phyloP scores from a whole-genome alignment of 2,888 invertebrate species.

The Sisyra terminalis region DNA sequence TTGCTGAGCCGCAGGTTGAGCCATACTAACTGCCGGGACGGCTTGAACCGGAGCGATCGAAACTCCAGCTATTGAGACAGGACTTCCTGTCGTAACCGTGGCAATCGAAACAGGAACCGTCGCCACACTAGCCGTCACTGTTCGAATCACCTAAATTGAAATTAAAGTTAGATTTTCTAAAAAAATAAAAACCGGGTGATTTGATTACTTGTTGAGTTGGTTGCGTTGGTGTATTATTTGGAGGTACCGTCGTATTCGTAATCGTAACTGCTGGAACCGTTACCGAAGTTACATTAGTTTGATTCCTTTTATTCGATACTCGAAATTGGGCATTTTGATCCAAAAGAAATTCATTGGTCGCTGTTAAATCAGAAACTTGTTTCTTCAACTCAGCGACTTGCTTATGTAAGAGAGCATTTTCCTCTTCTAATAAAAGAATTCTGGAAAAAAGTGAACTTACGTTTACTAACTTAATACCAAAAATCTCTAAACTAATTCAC shows the following conservation, averaged over 20 bases:
- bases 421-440: constrained; percentile 41
- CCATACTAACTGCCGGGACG: constrained; percentile 41
- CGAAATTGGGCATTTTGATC: constrained; percentile 61
- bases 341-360: constrained; percentile 61
- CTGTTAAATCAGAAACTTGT: constrained; percentile 50
- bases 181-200: background rate
- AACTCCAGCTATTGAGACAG: constrained; percentile 37
- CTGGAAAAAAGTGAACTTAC: too few species aligned
- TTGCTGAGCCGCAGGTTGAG: constrained; percentile 30
- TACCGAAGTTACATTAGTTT: constrained; percentile 33
- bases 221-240: constrained; percentile 29
- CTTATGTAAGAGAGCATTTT: constrained; percentile 46
- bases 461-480: background rate
- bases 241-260: constrained; percentile 34
- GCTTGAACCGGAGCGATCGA: constrained; percentile 36
- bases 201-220: constrained; percentile 25
- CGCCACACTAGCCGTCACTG: constrained; percentile 39
- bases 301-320: constrained; percentile 36
- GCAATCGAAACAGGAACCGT: constrained; percentile 43
- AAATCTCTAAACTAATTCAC: too few species aligned
- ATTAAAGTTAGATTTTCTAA: background rate
- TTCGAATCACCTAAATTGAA: constrained; percentile 26
- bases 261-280: constrained; percentile 42
- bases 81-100: constrained; percentile 34
- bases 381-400: constrained; percentile 53